These are phyloP conservation scores for Bathynomus jamesi DNA, from an alignment of 1,140 invertebrate species.

Conservation along the genomic window DNA sequence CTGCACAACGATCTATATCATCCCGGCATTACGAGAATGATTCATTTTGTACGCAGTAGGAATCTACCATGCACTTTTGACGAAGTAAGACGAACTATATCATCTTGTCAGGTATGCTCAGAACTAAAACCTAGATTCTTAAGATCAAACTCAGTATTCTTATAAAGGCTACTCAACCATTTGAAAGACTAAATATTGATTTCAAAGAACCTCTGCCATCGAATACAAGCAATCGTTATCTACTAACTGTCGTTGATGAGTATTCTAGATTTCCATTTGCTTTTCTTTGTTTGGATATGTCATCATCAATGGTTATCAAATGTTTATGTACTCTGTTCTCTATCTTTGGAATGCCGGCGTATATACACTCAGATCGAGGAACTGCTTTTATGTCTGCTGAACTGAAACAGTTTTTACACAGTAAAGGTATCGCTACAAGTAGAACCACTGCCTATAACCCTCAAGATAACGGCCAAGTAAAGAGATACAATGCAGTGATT, in stretches of 20 bases:
- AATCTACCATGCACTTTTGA: too few relatives aligned
- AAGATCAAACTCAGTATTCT: not conserved
- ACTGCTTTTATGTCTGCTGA: constrained; percentile 4
- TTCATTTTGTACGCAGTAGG: too few relatives aligned
- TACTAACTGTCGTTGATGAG: not conserved
- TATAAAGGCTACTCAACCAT: too few relatives aligned
- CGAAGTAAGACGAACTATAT: too few relatives aligned
- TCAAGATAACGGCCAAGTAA: not conserved
- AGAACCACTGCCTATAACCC: too few relatives aligned
- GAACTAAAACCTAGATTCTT: not conserved
- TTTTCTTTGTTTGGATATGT: not conserved
- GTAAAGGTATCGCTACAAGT: too few relatives aligned
- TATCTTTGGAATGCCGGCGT: not conserved
- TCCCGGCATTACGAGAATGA: too few relatives aligned
- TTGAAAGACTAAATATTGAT: too few relatives aligned
- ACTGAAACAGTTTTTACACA: not conserved
- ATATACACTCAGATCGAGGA: not conserved
- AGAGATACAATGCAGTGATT: constrained; percentile 2
- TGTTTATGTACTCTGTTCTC: not conserved
- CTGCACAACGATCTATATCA: too few relatives aligned
- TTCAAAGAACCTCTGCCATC: too few relatives aligned
- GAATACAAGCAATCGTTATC: not conserved
- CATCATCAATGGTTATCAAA: not conserved
- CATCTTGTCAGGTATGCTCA: too few relatives aligned
- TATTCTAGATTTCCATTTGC: too few relatives aligned